Conservation (phyloP, 2,888 invertebrate genomes). For the Lasioglossum pauxillum region DNA sequence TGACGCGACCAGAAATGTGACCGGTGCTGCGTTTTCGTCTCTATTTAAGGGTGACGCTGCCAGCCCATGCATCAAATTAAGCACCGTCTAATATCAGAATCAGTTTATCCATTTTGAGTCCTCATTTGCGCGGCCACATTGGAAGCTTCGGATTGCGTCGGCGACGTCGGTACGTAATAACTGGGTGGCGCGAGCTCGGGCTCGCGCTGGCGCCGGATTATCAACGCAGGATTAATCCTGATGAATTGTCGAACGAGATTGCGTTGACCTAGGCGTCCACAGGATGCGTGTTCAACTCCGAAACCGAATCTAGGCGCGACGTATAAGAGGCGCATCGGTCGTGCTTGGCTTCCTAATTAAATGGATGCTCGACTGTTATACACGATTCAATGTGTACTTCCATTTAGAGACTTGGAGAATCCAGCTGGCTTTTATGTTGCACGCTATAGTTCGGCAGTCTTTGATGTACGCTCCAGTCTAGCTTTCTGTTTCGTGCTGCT, state of each 20-base stretch:
- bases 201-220: slow-evolving; percentile 43
- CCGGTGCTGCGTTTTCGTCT: no score
- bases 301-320: slow-evolving; percentile 44
- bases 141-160: slow-evolving; percentile 3
- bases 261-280: slow-evolving; percentile 31
- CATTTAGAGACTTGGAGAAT: slow-evolving; percentile 23
- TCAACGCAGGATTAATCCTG: slow-evolving; percentile 70
- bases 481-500: background rate
- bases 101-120: slow-evolving; percentile 1
- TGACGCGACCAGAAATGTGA: no score
- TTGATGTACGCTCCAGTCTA: background rate
- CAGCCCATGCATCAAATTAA: background rate
- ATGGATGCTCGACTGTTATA: slow-evolving; percentile 45
- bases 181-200: slow-evolving; percentile 11
- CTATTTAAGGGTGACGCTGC: background rate
- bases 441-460: background rate
- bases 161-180: slow-evolving; percentile 56
- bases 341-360: slow-evolving; percentile 56
- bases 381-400: background rate
- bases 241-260: slow-evolving; percentile 67
- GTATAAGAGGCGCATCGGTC: slow-evolving; percentile 31
- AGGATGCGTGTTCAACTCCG: slow-evolving; percentile 16
- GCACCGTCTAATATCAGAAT: background rate
- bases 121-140: slow-evolving; percentile 18
- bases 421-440: background rate